Base-by-base conservation (phyloP, 2,797 vertebrate genomes). In the Okamejei kenojei region DNA sequence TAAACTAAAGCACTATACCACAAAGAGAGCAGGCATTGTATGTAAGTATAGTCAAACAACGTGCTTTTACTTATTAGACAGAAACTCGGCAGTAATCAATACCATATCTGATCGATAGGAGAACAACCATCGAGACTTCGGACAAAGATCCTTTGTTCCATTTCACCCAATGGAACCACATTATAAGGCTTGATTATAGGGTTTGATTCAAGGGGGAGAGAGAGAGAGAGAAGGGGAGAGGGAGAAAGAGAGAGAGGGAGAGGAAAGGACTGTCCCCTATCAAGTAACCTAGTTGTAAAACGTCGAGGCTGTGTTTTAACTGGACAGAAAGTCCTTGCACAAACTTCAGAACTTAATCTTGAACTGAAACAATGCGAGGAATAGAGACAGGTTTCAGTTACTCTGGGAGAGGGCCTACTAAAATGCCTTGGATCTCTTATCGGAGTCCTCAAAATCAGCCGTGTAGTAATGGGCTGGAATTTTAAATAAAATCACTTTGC, bases 141-240 rank as follows among this genome's bases (percentile, higher is more conserved):
- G 93, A 96, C 96, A 96, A 96, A 95, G 94, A 93, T 94, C 95
- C 95, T 96, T 96, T 96, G 94, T 96, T 95, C 86, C 65, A 54
- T 77, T 94, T 93, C 93, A 94, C 84, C 0, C 5, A 58, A 29
- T 94, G 94, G 93, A 94, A 93, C 93, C 94, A 93, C 93, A 84
- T 93, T 94, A 21, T 93, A 95, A 94, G 94, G 94, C 78, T 88
- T 94, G 94, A 94, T 94, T 94, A 0, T 0, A 93, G 73, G 0
- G 94, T 4, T 45, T 45, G 45, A 45, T 5, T 45, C 45, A 45
- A 45, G 45, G 45, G 2, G 45, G 94, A 96, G 29, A 32, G 82
- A 54, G 65, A 96, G 95, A 95, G 93, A 94, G 26, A 94, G 94
- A 94, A 93, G 95, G 95, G 94, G 93, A 94, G 26, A 94, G 82